Evolutionary conservation across 2,797 vertebrate genomes (phyloP).

Genomic region (Leptoclinus maculatus): DNA sequence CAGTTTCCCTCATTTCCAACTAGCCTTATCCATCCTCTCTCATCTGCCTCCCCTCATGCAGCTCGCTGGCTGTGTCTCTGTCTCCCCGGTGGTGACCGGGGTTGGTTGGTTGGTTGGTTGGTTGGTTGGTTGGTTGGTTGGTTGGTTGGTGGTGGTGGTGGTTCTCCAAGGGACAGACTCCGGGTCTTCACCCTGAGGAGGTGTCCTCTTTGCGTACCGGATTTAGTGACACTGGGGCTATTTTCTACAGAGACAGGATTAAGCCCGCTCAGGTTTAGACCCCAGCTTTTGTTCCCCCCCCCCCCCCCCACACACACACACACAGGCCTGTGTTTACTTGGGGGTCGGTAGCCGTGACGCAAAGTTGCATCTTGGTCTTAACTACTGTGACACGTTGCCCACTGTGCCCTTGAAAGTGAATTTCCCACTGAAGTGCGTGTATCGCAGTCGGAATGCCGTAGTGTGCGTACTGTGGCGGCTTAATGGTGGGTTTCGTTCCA

Average conservation of each 20-base stretch:
- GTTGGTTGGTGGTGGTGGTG: conserved; percentile 26
- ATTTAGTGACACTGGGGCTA: conserved; percentile 69
- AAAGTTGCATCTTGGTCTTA: conserved; percentile 65
- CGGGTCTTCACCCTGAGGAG: conserved; percentile 67
- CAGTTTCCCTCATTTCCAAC: conserved; percentile 57
- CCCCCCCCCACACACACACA: conserved; percentile 69
- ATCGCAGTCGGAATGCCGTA: conserved; percentile 43
- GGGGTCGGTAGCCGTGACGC: conserved; percentile 37
- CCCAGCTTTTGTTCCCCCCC: conserved; percentile 75
- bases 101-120: conserved; percentile 25
- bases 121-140: conserved; percentile 21
- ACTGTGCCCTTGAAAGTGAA: conserved; percentile 67
- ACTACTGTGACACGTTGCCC: conserved; percentile 61
- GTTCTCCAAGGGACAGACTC: conserved; percentile 61
- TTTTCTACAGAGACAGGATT: conserved; percentile 78
- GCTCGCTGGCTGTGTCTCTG: conserved; percentile 45
- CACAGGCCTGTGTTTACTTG: conserved; percentile 63
- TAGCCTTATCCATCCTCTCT: conserved; percentile 57
- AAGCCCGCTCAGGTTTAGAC: conserved; percentile 77
- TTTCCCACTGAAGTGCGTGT: conserved; percentile 49
- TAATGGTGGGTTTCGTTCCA: conserved; percentile 57
- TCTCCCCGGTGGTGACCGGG: conserved; percentile 45
- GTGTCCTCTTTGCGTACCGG: conserved; percentile 71
- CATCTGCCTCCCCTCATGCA: conserved; percentile 32
- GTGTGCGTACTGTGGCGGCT: conserved; percentile 43